Evolutionary conservation across 2,888 invertebrate species (phyloP).

Genomic region (Antheraea yamamai): DNA sequence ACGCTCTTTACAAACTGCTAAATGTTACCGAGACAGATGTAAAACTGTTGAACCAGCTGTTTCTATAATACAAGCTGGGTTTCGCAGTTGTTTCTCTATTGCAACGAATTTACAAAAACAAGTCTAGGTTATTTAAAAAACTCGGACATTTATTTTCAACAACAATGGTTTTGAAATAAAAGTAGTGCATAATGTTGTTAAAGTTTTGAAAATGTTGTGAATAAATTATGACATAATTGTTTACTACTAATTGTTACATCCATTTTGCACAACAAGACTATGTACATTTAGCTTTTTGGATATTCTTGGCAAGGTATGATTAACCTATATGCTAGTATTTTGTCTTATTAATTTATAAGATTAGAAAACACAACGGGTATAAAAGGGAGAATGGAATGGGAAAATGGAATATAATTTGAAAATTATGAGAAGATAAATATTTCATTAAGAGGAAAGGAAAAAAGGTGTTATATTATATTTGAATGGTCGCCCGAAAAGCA

Average conservation of each 20-base stretch:
- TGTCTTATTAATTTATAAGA: no score
- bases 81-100: background rate
- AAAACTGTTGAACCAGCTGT: background rate
- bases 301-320: no score
- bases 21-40: conserved; percentile 2
- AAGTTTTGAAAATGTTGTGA: background rate
- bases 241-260: background rate
- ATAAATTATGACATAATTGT: background rate
- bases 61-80: background rate
- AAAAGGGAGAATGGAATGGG: no score
- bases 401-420: no score
- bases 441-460: no score
- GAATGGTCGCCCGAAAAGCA: background rate
- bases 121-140: background rate
- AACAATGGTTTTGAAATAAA: background rate
- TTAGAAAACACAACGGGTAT: no score
- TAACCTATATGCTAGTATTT: no score
- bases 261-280: background rate
- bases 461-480: background rate
- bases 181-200: background rate
- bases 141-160: background rate
- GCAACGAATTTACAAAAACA: background rate
- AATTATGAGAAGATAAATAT: no score
- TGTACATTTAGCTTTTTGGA: no score
- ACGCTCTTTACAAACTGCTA: conserved; percentile 5